Base-by-base conservation (phyloP, 1,140 invertebrate species). In the Adelges cooleyi region DNA sequence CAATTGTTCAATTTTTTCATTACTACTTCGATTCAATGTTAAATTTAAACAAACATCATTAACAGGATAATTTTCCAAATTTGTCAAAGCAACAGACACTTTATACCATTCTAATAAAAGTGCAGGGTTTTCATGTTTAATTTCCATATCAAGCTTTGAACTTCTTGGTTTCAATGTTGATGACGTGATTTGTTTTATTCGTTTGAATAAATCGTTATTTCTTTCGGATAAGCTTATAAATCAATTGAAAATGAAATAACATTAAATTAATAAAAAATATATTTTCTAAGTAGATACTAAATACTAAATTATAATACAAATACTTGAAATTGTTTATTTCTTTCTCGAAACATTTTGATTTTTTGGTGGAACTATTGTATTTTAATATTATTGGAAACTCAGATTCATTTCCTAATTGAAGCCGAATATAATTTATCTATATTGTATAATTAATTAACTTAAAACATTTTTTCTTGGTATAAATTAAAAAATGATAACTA, bases 31-130 rank as follows among this genome's bases (percentile, higher is more conserved):
- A 22, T 65, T 40, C 0, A 65, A 5, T 17, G 62, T 38, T 8
- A 65, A 51, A 38, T 65, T 42, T 40, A 65, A 51, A 65, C 36
- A 53, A 1, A 53, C 33, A 40, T 65, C 33, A 53, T 48, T 50
- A 20, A 53, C 48, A 29, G 46, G 36, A 2, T 15, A 48, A 51
- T 51, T 22, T 65, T 51, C 48, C 40, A 51, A 40, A 51, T 65
- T 52, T 13, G 46, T 38, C n/a, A 53, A 33, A 38, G 20, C 36
- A 0, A 52, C 38, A 6, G 49, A 66, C 2, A 67, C 52, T 59
- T 62, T 33, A 62, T 67, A 67, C 66, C 66, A 67, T 54, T 67
- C 66, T 4, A 59, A 59, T 17, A 67, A 40, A 9, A 67, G 36
- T 18, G 50, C 66, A 8, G 66, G 66, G 25, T 49, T 67, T 2